Evolutionary conservation across 1,140 invertebrate genomes (phyloP).

Genomic region (Latrodectus geometricus): DNA sequence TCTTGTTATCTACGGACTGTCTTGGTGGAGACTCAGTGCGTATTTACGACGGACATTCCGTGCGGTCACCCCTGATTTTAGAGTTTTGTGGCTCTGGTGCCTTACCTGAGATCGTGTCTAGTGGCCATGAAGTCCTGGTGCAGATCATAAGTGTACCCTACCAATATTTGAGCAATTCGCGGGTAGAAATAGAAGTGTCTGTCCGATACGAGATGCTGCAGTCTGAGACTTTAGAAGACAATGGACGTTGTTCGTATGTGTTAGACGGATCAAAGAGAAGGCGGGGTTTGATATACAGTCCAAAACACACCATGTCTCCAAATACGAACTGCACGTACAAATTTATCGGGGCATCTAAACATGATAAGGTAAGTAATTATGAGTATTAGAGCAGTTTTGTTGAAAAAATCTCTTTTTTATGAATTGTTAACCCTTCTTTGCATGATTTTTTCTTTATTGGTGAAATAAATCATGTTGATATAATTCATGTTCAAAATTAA

Average conservation of each 20-base stretch:
- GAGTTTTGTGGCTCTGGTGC: slow-evolving; percentile 89
- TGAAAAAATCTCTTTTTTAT: too few relatives aligned
- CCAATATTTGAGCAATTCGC: slow-evolving; percentile 81
- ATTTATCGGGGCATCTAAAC: slow-evolving; percentile 77
- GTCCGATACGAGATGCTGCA: slow-evolving; percentile 76
- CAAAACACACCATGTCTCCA: slow-evolving; percentile 82
- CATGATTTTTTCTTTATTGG: too few relatives aligned
- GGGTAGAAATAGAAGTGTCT: slow-evolving; percentile 84
- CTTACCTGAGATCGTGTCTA: slow-evolving; percentile 83
- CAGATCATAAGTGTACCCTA: slow-evolving; percentile 90
- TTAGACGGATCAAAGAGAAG: slow-evolving; percentile 79
- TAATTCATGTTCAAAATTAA: too few relatives aligned
- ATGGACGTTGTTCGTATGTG: slow-evolving; percentile 82
- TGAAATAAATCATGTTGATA: too few relatives aligned
- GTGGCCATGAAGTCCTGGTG: slow-evolving; percentile 85
- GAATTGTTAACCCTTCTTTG: too few relatives aligned
- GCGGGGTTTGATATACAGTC: slow-evolving; percentile 81
- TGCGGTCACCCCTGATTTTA: slow-evolving; percentile 85
- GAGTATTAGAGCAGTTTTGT: too few relatives aligned
- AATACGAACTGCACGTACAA: slow-evolving; percentile 89
- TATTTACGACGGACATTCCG: slow-evolving; percentile 90
- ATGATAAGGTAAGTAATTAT: slow-evolving; percentile 76
- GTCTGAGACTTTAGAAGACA: slow-evolving; percentile 63
- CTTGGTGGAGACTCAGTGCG: slow-evolving; percentile 84
- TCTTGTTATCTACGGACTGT: slow-evolving; percentile 76